Percentiles rank a stretch among this genome's conserved stretches.
These are phyloP conservation scores for Philonicus albiceps DNA, from an alignment of 2,888 invertebrate species.

Conservation along the genomic window DNA sequence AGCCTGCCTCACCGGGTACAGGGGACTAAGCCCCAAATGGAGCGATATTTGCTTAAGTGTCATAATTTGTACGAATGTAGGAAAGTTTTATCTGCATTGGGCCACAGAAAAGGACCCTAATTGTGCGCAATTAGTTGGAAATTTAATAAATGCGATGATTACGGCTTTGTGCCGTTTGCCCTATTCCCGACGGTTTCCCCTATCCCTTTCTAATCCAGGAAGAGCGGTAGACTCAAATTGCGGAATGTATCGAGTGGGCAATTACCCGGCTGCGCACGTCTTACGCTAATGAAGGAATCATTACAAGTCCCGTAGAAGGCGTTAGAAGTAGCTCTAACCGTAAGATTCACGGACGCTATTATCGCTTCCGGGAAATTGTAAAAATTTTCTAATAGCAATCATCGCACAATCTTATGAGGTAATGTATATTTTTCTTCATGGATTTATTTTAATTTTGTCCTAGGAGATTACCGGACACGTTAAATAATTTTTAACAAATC, in stretches of 20 bases:
- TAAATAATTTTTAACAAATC: too few species aligned
- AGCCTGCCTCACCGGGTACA: background rate
- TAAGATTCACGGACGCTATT: background rate
- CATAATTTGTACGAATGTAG: constrained; percentile 33
- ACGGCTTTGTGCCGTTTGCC: background rate
- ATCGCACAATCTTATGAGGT: background rate
- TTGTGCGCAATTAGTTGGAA: constrained; percentile 19
- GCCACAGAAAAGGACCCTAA: background rate
- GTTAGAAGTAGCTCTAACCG: background rate
- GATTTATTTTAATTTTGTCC: background rate
- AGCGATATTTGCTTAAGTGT: constrained; percentile 32
- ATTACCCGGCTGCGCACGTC: background rate
- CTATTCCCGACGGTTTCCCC: background rate
- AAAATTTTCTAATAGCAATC: background rate
- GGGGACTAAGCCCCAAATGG: background rate
- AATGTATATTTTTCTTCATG: background rate
- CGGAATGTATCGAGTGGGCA: background rate
- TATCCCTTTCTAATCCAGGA: background rate
- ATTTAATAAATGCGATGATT: constrained; percentile 28
- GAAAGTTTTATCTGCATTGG: constrained; percentile 15
- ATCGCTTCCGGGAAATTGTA: background rate
- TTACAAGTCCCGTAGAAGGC: background rate
- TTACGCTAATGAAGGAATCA: background rate
- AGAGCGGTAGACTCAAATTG: background rate
- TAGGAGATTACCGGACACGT: too few species aligned